A percentile compares a stretch with the other conserved stretches of the same genome.
Conservation (phyloP, 2,888 invertebrate genomes). For the Melanotus villosus region DNA sequence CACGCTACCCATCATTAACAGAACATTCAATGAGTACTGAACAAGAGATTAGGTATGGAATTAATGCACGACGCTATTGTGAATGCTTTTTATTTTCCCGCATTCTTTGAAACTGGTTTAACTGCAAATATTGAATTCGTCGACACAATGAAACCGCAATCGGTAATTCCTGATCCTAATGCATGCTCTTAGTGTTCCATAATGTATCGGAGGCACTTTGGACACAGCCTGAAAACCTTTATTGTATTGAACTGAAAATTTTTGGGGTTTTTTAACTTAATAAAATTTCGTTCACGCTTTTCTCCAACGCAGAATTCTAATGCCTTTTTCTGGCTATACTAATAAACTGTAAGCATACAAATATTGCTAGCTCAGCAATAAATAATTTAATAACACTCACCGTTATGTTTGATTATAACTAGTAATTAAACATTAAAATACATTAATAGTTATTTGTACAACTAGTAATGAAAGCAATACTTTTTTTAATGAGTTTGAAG, state of each 20-base stretch:
- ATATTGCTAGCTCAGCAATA: too few species aligned
- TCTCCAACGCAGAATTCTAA: too few species aligned
- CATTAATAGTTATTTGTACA: too few species aligned
- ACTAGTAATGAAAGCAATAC: too few species aligned
- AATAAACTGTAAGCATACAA: too few species aligned
- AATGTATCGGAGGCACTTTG: not conserved
- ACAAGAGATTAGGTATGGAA: slow-evolving; percentile 8
- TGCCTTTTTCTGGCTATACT: too few species aligned
- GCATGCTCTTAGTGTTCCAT: slow-evolving; percentile 18
- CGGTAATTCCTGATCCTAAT: slow-evolving; percentile 20
- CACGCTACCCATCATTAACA: not conserved
- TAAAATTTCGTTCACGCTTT: too few species aligned
- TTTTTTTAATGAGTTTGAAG: too few species aligned
- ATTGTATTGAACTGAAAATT: not conserved
- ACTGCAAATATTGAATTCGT: slow-evolving; percentile 17
- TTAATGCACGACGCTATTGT: not conserved
- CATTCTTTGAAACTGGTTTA: not conserved
- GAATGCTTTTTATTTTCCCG: slow-evolving; percentile 5
- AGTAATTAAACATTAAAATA: too few species aligned
- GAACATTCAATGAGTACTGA: not conserved
- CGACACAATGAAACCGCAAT: slow-evolving; percentile 9
- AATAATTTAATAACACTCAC: too few species aligned
- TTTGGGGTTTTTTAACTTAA: too few species aligned
- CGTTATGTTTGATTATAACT: too few species aligned
- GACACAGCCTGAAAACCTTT: not conserved